These are phyloP conservation scores for Xyrichtys novacula DNA, from an alignment of 2,797 vertebrate genomes.

Conservation along the genomic window DNA sequence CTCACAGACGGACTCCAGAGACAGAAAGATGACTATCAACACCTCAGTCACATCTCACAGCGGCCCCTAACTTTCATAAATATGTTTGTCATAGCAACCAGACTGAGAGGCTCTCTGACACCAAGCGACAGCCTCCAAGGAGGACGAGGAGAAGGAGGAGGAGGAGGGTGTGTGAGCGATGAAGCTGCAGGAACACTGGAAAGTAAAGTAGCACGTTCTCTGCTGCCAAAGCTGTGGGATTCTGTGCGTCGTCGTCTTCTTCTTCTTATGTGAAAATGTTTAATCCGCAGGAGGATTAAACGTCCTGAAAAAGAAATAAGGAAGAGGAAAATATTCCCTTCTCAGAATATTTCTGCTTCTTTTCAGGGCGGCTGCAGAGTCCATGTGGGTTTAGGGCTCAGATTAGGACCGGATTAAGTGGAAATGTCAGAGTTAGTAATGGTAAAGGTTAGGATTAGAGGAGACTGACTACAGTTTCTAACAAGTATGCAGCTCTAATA, in stretches of 20 bases:
- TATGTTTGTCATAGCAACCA: slow-evolving; percentile 43
- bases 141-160: slow-evolving; percentile 16
- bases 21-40: slow-evolving; percentile 31
- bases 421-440: slow-evolving; percentile 60
- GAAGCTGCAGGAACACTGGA: slow-evolving; percentile 15
- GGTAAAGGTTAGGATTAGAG: slow-evolving; percentile 57
- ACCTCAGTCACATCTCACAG: slow-evolving; percentile 22
- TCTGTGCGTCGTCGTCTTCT: no score
- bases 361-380: slow-evolving; percentile 39
- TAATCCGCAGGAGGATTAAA: slow-evolving; percentile 71
- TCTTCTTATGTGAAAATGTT: slow-evolving; percentile 54
- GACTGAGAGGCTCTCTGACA: slow-evolving; percentile 5
- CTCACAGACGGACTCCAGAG: slow-evolving; percentile 42
- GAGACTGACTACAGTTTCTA: slow-evolving; percentile 49
- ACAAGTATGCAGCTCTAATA: slow-evolving; percentile 49
- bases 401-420: slow-evolving; percentile 65
- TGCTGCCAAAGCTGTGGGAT: slow-evolving; percentile 36
- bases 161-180: slow-evolving; percentile 2
- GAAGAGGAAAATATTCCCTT: slow-evolving; percentile 44
- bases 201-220: slow-evolving; percentile 19
- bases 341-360: slow-evolving; percentile 35
- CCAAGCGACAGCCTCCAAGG: slow-evolving; percentile 10
- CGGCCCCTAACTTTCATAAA: slow-evolving; percentile 21
- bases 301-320: slow-evolving; percentile 51
- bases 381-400: slow-evolving; percentile 38